These are phyloP conservation scores for Carlito syrichta DNA, from an alignment of 2,113 vertebrate species.

Conservation along the genomic window DNA sequence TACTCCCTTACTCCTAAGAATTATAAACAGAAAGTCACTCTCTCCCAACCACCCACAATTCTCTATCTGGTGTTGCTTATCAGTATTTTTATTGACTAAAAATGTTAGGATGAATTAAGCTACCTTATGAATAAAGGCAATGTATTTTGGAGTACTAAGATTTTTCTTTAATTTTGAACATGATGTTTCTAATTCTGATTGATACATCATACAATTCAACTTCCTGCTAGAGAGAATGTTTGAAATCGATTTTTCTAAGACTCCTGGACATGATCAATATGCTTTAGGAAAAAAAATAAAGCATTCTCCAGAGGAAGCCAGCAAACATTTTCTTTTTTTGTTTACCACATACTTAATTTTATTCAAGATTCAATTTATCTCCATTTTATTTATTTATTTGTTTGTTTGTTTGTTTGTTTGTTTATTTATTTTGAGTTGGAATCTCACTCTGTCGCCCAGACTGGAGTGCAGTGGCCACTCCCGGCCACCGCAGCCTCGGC, in stretches of 20 bases:
- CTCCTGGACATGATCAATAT: background rate
- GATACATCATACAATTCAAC: background rate
- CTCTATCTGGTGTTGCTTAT: background rate
- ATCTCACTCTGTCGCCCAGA: too few relatives aligned
- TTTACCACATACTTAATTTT: background rate
- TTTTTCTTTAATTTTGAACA: background rate
- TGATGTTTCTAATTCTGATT: background rate
- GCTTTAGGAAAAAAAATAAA: background rate
- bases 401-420: too few relatives aligned
- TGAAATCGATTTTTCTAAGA: background rate
- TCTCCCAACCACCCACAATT: background rate
- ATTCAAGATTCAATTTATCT: background rate
- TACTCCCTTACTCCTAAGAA: background rate
- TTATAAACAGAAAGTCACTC: conserved; percentile 15
- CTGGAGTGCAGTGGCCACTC: too few relatives aligned
- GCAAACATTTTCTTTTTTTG: background rate
- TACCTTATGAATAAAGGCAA: background rate
- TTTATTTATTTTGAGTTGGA: too few relatives aligned
- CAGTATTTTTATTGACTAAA: background rate
- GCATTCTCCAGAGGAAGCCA: background rate
- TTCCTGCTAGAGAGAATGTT: background rate
- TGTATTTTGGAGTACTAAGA: background rate
- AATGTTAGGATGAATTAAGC: conserved; percentile 11
- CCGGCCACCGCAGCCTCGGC: too few relatives aligned
- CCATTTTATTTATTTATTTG: too few relatives aligned